Evolutionary conservation across 2,888 invertebrate genomes (phyloP), one percentile per base, ranked within the genome.

Genomic region (Hofmannophila pseudospretella): DNA sequence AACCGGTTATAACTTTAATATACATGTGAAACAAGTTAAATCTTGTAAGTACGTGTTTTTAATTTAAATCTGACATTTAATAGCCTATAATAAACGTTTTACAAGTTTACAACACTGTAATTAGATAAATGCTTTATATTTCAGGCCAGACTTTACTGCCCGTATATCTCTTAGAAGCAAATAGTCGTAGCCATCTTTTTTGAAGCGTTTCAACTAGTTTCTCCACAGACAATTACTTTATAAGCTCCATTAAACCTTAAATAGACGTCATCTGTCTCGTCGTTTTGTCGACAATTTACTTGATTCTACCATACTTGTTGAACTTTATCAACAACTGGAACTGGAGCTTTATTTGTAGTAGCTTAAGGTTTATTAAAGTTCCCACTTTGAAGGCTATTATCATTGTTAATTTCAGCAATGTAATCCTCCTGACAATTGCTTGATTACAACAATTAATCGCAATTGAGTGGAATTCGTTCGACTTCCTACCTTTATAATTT

Each of bases 361-460:
- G 2, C 1, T 39, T 61, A 57, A 51, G 49, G 63, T 59, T 41
- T 29, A 45, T 45, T 59, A 48, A 49, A 30, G 33, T 35, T 37
- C 52, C 49, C 44, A 33, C 19, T 25, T 9, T 41, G 44, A 51
- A 41, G 52, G 61, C 67, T 67, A 68, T 70, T 69, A 70, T 70
- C 58, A 67, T 70, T 66, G 69, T 75, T 75, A 75, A 74, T 78
- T 74, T 77, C 69, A 76, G 74, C 79, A 68, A 72, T 63, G 73
- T 76, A 74, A 77, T 76, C 65, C 75, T 61, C 67, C 57, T 57
- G 59, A 67, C 81, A 79, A 78, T 79, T 75, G 77, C 74, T 81
- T 81, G 77, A 85, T 85, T 81, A 79, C 76, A 54, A 72, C 82
- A 85, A 85, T 84, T 85, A 85, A 80, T 77, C 59, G 72, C 81